phyloP scores from a whole-genome alignment of 2,113 vertebrate species.

The Vulpes ferrilata region DNA sequence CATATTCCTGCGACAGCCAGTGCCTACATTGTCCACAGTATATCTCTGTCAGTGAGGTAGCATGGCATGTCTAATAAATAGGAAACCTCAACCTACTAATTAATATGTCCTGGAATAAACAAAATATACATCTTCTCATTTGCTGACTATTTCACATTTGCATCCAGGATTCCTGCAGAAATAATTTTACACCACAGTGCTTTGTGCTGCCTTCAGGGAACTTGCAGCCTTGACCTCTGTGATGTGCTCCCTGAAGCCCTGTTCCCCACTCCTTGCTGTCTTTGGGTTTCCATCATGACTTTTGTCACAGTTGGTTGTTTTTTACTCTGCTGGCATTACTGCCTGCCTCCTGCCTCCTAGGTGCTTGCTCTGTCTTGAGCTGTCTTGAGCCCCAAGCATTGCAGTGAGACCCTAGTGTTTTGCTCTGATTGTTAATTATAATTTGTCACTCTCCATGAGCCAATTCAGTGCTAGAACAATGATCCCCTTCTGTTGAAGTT shows the following conservation, averaged over 20 bases:
- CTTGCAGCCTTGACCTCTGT: not conserved
- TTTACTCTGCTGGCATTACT: not conserved
- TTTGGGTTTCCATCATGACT: not conserved
- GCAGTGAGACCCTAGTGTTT: not conserved
- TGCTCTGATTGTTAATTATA: not conserved
- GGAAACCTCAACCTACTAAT: not conserved
- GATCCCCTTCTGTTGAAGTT: not conserved
- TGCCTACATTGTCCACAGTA: not conserved
- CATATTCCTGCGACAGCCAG: not conserved
- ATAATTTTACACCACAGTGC: rapidly evolving
- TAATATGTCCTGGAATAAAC: not conserved
- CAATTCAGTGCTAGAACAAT: not conserved
- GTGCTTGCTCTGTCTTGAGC: not conserved
- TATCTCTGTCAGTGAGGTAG: not conserved
- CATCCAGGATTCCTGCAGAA: not conserved
- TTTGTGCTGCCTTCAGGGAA: not conserved
- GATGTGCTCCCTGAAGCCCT: rapidly evolving
- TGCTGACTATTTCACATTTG: not conserved
- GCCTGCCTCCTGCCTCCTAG: too few relatives aligned
- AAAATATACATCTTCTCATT: not conserved
- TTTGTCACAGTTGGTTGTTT: not conserved
- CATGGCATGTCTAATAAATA: not conserved
- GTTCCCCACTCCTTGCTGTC: not conserved
- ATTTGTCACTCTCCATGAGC: not conserved
- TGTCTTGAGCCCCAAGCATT: not conserved